Percentiles rank a stretch among this genome's conserved stretches.
Conservation (phyloP, 2,888 invertebrate genomes). For the Nymphalis urticae region DNA sequence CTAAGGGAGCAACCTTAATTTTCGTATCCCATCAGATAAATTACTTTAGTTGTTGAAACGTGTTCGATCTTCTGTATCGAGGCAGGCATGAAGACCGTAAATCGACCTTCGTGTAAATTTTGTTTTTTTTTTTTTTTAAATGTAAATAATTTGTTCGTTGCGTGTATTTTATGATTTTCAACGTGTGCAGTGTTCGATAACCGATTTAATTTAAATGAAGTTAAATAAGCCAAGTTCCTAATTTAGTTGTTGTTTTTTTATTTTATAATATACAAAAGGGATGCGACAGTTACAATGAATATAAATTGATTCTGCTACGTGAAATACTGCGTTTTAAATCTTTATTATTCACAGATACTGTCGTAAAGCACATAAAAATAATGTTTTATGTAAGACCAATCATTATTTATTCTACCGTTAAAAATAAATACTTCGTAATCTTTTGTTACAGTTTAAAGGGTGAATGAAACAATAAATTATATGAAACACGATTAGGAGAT, state of each 20-base stretch:
- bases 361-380: too few species aligned
- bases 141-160: neutral
- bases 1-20: constrained; percentile 21
- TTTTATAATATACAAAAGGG: neutral
- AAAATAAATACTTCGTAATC: too few species aligned
- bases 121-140: neutral
- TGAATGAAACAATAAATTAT: neutral
- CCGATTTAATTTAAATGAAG: neutral
- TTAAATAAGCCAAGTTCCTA: neutral
- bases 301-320: neutral
- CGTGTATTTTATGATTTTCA: neutral
- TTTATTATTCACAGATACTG: neutral
- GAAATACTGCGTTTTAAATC: neutral
- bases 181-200: neutral
- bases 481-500: neutral
- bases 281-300: neutral
- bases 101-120: constrained; percentile 7
- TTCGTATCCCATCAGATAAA: constrained; percentile 21
- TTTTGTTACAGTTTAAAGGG: too few species aligned
- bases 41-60: constrained; percentile 22
- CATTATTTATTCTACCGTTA: too few species aligned
- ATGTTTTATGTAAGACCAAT: too few species aligned
- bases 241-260: neutral
- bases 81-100: constrained; percentile 13
- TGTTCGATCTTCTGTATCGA: constrained; percentile 16